These are phyloP conservation scores for Cygnus olor DNA, from an alignment of 2,797 vertebrate species.

Conservation along the genomic window DNA sequence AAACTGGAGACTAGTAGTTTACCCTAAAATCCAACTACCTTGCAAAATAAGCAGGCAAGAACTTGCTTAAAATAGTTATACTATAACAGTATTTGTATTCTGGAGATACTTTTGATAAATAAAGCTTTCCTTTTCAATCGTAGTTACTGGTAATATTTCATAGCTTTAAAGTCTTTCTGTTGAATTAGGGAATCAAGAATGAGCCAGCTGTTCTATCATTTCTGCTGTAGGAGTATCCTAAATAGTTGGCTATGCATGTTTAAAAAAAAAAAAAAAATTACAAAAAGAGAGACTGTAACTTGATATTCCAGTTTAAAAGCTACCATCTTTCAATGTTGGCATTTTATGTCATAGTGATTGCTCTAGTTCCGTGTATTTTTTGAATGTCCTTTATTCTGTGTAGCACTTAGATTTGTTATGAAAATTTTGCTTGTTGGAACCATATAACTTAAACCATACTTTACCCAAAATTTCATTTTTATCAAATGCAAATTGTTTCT, in stretches of 20 bases:
- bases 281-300: neutral
- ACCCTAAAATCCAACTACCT: constrained; percentile 15
- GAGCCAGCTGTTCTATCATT: neutral
- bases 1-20: constrained; percentile 1
- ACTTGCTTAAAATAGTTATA: neutral
- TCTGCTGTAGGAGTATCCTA: neutral
- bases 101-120: neutral
- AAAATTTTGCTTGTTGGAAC: neutral
- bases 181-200: neutral
- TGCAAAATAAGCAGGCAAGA: neutral
- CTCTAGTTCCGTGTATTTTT: neutral
- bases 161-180: neutral
- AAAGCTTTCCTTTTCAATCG: neutral
- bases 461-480: neutral
- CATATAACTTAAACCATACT: neutral
- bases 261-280: neutral
- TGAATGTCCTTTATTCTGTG: neutral
- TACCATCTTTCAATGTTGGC: neutral
- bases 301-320: neutral
- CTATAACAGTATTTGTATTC: neutral
- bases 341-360: neutral
- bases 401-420: neutral
- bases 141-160: neutral
- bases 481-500: neutral
- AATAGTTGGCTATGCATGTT: neutral